A percentile compares a stretch with the other conserved stretches of the same genome.
phyloP scores from a whole-genome alignment of 2,113 vertebrate species.

The Channa argus region DNA sequence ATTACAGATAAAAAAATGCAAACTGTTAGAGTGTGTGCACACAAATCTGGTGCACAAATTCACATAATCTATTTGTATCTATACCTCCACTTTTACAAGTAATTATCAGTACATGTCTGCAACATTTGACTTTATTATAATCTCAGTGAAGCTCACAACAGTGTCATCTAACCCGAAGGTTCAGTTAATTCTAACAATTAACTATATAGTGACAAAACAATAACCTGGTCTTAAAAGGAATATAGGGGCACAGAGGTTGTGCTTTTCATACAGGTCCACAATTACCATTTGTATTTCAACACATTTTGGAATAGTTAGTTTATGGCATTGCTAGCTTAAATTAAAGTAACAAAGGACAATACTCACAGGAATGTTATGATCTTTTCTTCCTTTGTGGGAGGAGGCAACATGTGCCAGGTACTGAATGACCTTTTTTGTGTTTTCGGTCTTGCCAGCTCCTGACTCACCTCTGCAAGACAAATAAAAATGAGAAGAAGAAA shows the following conservation, averaged over 20 bases:
- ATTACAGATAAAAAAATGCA: slow-evolving; percentile 91
- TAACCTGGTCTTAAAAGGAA: neutral
- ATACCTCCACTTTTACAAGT: neutral
- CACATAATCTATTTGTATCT: neutral
- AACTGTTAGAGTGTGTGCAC: slow-evolving; percentile 84
- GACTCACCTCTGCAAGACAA: slow-evolving; percentile 91
- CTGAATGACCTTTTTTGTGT: slow-evolving; percentile 99
- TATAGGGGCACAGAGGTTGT: neutral
- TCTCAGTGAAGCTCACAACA: neutral
- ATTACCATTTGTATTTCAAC: neutral
- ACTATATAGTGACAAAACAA: neutral
- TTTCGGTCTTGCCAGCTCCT: slow-evolving; percentile 98
- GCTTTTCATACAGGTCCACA: neutral
- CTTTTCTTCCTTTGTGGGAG: slow-evolving; percentile 98
- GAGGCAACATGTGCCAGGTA: slow-evolving; percentile 98
- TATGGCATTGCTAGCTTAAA: neutral
- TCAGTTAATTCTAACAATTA: neutral
- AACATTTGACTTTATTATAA: neutral
- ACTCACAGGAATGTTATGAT: slow-evolving; percentile 98
- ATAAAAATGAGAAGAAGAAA: slow-evolving; percentile 6
- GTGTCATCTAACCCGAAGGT: neutral
- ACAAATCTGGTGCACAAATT: slow-evolving; percentile 36
- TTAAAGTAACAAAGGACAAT: neutral
- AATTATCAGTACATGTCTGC: neutral
- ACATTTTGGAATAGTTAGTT: neutral